Percentiles rank a stretch among this genome's conserved stretches.
Evolutionary conservation across 2,888 invertebrate genomes (phyloP).

Genomic region (Drosophila paucipuncta): DNA sequence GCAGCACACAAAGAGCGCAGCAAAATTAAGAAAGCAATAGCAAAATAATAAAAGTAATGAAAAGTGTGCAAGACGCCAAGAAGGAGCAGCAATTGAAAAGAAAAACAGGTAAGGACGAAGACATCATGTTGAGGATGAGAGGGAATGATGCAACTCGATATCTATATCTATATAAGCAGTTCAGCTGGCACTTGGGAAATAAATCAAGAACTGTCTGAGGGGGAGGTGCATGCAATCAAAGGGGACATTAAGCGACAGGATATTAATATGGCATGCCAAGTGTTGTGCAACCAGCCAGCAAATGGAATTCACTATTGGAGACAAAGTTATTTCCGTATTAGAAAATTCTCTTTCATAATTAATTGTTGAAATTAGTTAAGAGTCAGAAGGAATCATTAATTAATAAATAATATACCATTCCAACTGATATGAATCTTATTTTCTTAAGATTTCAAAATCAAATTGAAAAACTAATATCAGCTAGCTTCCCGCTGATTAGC

Average conservation of each 20-base stretch:
- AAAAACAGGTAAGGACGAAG: background rate
- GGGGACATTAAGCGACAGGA: conserved; percentile 57
- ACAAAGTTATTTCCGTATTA: background rate
- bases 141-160: conserved; percentile 19
- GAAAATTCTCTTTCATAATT: background rate
- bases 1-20: conserved; percentile 22
- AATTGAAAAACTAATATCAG: background rate
- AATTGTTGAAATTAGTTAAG: background rate
- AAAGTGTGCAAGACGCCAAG: conserved; percentile 26
- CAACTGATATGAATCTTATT: background rate
- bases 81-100: background rate
- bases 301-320: background rate
- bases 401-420: background rate
- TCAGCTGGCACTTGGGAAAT: conserved; percentile 49
- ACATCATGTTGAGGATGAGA: too few relatives aligned
- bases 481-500: background rate
- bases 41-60: conserved; percentile 64
- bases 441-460: background rate
- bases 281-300: background rate
- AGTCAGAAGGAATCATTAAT: too few relatives aligned
- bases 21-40: conserved; percentile 56
- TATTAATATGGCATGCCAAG: conserved; percentile 52
- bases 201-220: conserved; percentile 51
- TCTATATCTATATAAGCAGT: background rate
- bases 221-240: conserved; percentile 37